Percentiles rank a stretch among this genome's conserved stretches.
Conservation (phyloP, 30 jellyfish, hydroid and myxozoan genomes). For the Cassiopea xamachana region DNA sequence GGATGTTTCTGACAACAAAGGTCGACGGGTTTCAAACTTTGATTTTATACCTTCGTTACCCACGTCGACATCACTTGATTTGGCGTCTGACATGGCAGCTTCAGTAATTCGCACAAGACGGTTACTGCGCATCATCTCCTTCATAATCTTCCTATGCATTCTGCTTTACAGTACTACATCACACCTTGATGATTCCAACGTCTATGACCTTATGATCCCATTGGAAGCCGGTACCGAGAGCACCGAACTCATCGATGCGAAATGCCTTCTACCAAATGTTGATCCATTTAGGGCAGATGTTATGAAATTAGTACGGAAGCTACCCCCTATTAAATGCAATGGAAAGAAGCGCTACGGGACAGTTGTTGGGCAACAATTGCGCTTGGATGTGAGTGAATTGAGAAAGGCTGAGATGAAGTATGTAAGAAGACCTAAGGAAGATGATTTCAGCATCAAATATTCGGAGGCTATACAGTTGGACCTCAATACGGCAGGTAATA, state of each 20-base stretch:
- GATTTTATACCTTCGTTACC: no score
- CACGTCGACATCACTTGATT: no score
- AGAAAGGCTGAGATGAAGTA: constrained; percentile 11
- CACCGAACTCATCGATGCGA: not conserved
- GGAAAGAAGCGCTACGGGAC: constrained; percentile 22
- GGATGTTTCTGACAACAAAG: no score
- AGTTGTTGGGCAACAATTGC: not conserved
- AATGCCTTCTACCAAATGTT: constrained; percentile 9
- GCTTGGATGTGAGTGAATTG: constrained; percentile 4
- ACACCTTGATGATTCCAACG: not conserved
- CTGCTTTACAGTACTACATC: no score
- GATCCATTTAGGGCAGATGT: constrained; percentile 37
- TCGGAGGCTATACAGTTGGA: constrained; percentile 1
- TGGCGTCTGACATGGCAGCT: no score
- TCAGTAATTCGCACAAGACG: no score
- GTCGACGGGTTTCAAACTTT: no score
- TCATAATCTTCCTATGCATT: no score
- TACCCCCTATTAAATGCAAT: constrained; percentile 19
- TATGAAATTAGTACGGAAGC: constrained; percentile 5
- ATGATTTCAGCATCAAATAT: constrained; percentile 1
- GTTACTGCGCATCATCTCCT: no score
- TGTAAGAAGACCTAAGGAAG: constrained; percentile 28
- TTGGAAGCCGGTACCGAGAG: constrained; percentile 22
- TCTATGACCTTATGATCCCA: not conserved
- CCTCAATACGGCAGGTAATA: not conserved